Evolutionary conservation across 2,888 invertebrate genomes (phyloP), one percentile per base, ranked within the genome.

Genomic region (Brenthis ino): DNA sequence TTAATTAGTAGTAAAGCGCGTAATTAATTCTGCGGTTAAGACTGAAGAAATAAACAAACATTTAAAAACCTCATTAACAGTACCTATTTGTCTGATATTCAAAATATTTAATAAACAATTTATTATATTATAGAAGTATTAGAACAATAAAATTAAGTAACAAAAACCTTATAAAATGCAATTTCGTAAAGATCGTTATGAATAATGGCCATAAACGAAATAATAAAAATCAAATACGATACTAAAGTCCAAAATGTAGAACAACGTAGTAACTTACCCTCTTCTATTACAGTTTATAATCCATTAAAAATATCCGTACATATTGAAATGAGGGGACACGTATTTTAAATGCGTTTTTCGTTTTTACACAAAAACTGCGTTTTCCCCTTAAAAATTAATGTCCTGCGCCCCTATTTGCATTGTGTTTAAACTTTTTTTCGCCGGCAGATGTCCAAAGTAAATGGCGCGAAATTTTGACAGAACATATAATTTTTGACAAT

Each of bases 401-500:
- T 89, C 83, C 81, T 79, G 79, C 77, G 69, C 89, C 91, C 91
- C 89, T 90, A 92, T 92, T 92, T 92, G 90, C 90, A 91, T 92
- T 93, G 92, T 90, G 82, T 82, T 85, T 84, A 86, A 88, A 84
- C 89, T 91, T 90, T 79, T 28, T 77, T 84, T 82, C 75, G 57
- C 75, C 83, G 83, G 87, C 93, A 93, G 91, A 91, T 93, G 93
- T 84, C 85, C 85, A 80, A 79, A 78, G 82, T 89, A 90, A 92
- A 93, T 92, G 91, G 91, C 89, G 91, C 92, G 91, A 90, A 88
- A 89, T 92, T 92, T 92, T 92, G 90, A 90, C 88, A 91, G 87
- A 81, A 86, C 87, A 86, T 86, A 82, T 87, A 89, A 91, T 91
- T 90, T 86, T 88, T 85, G 83, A 85, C 83, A 89, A 85, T 87